A percentile compares a stretch with the other conserved stretches of the same genome.
These are phyloP conservation scores for Cherax quadricarinatus DNA, from an alignment of 1,140 invertebrate species.

Conservation along the genomic window DNA sequence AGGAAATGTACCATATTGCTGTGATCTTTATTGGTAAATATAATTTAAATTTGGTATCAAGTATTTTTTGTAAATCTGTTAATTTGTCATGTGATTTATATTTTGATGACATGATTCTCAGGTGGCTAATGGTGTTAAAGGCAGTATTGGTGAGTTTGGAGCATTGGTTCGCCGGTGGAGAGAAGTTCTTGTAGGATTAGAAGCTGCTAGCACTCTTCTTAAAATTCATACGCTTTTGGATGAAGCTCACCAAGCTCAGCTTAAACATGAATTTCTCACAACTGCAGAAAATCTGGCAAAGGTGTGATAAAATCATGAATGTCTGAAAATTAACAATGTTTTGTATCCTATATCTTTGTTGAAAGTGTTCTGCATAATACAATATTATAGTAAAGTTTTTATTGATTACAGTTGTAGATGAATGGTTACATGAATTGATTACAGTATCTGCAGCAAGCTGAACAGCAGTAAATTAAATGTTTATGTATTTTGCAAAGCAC, in stretches of 20 bases:
- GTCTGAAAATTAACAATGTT: too few relatives aligned
- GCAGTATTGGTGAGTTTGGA: slow-evolving; percentile 63
- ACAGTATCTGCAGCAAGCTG: too few relatives aligned
- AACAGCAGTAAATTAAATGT: too few relatives aligned
- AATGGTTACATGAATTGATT: too few relatives aligned
- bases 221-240: slow-evolving; percentile 35
- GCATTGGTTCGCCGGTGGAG: slow-evolving; percentile 52
- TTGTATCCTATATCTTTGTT: too few relatives aligned
- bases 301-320: slow-evolving; percentile 10
- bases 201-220: slow-evolving; percentile 41
- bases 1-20: background rate
- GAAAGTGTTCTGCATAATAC: too few relatives aligned
- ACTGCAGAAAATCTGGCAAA: slow-evolving; percentile 49
- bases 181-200: slow-evolving; percentile 51
- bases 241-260: slow-evolving; percentile 46
- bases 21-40: background rate
- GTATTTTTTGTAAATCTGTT: background rate
- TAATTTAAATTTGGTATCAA: background rate
- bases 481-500: too few relatives aligned
- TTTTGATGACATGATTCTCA: background rate
- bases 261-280: slow-evolving; percentile 31
- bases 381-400: too few relatives aligned
- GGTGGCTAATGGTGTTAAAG: slow-evolving; percentile 39
- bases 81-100: background rate
- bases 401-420: too few relatives aligned